Evolutionary conservation across 2,797 vertebrate species (phyloP).

Genomic region (Trematomus bernacchii): DNA sequence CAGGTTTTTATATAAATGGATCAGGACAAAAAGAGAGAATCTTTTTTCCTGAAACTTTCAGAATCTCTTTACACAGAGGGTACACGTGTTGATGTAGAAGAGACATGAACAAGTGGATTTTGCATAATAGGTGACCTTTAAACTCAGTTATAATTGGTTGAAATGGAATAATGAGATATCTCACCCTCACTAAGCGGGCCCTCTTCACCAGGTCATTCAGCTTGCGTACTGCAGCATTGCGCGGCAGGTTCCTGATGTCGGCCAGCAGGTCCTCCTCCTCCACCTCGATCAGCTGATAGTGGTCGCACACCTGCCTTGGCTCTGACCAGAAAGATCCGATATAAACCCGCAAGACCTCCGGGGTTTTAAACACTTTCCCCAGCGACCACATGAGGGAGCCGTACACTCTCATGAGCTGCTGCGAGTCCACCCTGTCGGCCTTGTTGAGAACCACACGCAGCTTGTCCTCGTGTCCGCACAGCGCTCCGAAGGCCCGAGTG

Average conservation of each 20-base stretch:
- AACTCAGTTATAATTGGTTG: background rate
- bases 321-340: conserved; percentile 95
- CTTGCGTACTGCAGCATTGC: conserved; percentile 89
- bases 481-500: conserved; percentile 89
- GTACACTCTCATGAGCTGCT: conserved; percentile 94
- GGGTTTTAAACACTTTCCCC: conserved; percentile 92
- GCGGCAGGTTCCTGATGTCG: conserved; percentile 92
- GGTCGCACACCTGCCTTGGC: conserved; percentile 87
- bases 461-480: conserved; percentile 94
- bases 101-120: no score
- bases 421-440: conserved; percentile 92
- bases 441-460: conserved; percentile 95
- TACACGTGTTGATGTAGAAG: no score
- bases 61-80: no score
- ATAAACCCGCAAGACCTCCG: conserved; percentile 92
- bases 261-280: conserved; percentile 92
- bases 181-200: conserved; percentile 91
- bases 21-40: no score
- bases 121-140: background rate
- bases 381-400: conserved; percentile 96
- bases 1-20: no score
- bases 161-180: conserved; percentile 26
- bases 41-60: no score
- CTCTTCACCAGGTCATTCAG: conserved; percentile 94
- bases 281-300: conserved; percentile 89